Evolutionary conservation across 2,888 invertebrate species (phyloP), one percentile per base, ranked within the genome.

Genomic region (Cerceris ruficornis): DNA sequence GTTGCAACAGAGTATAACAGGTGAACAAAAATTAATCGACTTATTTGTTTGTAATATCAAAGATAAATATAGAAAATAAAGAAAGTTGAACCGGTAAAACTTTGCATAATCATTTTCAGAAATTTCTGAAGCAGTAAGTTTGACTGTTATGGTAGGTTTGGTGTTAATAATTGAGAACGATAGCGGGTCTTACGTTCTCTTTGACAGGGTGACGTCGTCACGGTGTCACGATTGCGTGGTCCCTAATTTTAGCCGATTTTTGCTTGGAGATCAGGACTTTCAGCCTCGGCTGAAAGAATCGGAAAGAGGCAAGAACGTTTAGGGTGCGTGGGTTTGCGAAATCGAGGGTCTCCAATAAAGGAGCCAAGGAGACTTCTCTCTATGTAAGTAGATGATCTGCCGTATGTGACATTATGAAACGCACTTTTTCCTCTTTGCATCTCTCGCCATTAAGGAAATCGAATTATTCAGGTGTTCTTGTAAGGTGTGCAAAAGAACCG

Each of bases 271-370:
- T 6, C 41, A 71, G 65, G 66, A 75, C 28, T 28, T 28, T 15
- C 57, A 14, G 8, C n/a, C 72, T 65, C 77, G 70, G 68, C 17
- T 74, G 54, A 60, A 65, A 70, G 46, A 65, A 54, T 61, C 81
- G 69, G 75, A 67, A 72, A 77, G 79, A 59, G 46, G 62, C 28
- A 28, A 65, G 78, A 70, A 39, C 64, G 64, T n/a, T 79, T 69
- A 61, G 79, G 68, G 64, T 79, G 80, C 75, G 83, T 83, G 61
- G 83, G 83, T 75, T n/a, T 81, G 76, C 60, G 64, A 83, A 83
- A 83, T 76, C 57, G 13, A 52, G 69, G 69, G 58, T 60, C 17
- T 4, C 81, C 73, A 83, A 71, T 77, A 79, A 79, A 79, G 76
- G 79, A 83, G 58, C 11, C 46, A 76, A 83, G 72, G 72, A 66